Evolutionary conservation across 2,113 vertebrate species (phyloP).

Genomic region (Aptenodytes forsteri): DNA sequence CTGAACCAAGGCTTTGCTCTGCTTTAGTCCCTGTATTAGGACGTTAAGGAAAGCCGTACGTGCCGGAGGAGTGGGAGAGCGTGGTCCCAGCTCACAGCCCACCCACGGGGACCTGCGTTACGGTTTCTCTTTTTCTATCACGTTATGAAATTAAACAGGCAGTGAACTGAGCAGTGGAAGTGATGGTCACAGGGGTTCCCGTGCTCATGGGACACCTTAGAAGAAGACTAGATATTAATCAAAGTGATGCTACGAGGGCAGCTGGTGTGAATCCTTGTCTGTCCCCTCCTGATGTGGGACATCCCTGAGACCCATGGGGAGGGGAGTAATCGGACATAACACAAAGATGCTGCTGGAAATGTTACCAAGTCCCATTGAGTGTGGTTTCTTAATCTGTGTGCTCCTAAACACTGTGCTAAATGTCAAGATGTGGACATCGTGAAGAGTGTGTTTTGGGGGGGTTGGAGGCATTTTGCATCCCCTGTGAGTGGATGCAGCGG

Average conservation of each 20-base stretch:
- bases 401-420: background rate
- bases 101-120: background rate
- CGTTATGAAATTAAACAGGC: background rate
- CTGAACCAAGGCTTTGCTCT: background rate
- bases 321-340: background rate
- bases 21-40: background rate
- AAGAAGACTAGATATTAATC: background rate
- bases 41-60: background rate
- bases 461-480: background rate
- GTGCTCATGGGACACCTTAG: background rate
- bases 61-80: background rate
- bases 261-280: background rate
- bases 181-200: background rate
- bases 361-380: background rate
- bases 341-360: background rate
- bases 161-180: background rate
- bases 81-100: background rate
- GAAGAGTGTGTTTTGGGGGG: background rate
- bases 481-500: rapidly evolving
- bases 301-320: background rate
- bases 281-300: background rate
- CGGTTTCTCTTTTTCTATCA: background rate
- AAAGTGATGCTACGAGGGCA: background rate
- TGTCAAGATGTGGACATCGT: background rate
- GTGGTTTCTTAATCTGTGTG: background rate